A percentile compares a stretch with the other conserved stretches of the same genome.
These are phyloP conservation scores for Drosophila multiciliata DNA, from an alignment of 2,888 invertebrate genomes.

Conservation along the genomic window DNA sequence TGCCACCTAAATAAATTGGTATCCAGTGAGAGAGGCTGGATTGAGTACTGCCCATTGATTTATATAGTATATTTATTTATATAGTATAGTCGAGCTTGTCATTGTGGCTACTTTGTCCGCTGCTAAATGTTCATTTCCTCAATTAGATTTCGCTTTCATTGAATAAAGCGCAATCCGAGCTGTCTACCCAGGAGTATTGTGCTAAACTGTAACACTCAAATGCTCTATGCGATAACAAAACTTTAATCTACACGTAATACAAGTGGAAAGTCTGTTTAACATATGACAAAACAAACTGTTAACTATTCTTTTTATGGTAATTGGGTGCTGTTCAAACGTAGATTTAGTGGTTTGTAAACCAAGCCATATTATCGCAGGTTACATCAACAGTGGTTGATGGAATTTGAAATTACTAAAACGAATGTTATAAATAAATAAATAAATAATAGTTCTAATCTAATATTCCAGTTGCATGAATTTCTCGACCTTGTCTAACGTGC, in stretches of 20 bases:
- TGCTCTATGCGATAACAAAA: conserved; percentile 52
- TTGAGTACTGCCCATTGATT: conserved; percentile 12
- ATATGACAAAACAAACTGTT: neutral
- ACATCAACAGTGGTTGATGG: neutral
- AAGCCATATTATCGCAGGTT: neutral
- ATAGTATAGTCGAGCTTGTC: neutral
- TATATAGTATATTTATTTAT: neutral
- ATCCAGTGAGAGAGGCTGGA: conserved; percentile 34
- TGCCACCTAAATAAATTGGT: conserved; percentile 44
- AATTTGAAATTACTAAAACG: neutral
- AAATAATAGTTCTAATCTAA: conserved; percentile 10
- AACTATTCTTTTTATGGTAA: neutral
- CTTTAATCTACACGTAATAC: conserved; percentile 47
- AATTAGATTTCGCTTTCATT: conserved; percentile 65
- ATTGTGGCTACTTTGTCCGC: conserved; percentile 24
- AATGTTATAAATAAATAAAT: conserved; percentile 12
- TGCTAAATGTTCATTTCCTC: conserved; percentile 75
- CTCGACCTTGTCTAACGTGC: conserved; percentile 52
- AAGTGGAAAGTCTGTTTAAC: conserved; percentile 27
- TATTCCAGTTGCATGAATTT: conserved; percentile 37
- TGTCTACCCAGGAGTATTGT: conserved; percentile 25
- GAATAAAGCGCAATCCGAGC: conserved; percentile 27
- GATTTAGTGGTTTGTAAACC: neutral
- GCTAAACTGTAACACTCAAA: conserved; percentile 21
- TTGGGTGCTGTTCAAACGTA: neutral